Evolutionary conservation across 2,797 vertebrate species (phyloP).

Genomic region (Periparus ater): DNA sequence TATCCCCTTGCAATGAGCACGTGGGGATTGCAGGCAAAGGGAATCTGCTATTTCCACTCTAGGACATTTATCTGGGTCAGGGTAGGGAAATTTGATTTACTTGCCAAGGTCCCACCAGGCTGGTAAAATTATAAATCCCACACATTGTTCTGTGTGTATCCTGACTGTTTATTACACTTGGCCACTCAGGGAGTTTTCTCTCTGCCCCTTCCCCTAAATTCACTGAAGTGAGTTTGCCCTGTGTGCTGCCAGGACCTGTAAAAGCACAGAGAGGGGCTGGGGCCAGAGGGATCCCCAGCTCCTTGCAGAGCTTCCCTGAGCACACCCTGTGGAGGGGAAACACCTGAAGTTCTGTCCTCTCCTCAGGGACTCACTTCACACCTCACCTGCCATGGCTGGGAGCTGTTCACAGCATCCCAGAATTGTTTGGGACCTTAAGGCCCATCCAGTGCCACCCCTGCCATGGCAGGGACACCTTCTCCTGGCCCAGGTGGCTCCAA

Average conservation of each 20-base stretch:
- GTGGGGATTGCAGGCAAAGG: background rate
- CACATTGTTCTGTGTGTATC: background rate
- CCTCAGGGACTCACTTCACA: fast-evolving
- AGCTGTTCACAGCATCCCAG: background rate
- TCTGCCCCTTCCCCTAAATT: background rate
- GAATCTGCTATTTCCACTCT: background rate
- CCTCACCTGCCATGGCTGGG: background rate
- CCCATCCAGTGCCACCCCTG: background rate
- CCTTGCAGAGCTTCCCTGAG: background rate
- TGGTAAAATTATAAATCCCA: background rate
- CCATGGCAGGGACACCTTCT: background rate
- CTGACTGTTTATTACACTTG: background rate
- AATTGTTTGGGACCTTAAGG: background rate
- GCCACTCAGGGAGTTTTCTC: background rate
- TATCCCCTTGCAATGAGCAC: background rate
- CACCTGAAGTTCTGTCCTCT: background rate
- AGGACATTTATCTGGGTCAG: background rate
- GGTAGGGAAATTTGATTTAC: background rate
- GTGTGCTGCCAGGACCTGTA: background rate
- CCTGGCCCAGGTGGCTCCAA: background rate
- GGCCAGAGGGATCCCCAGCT: background rate
- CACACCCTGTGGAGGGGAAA: background rate
- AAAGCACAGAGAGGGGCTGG: background rate
- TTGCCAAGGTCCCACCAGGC: background rate
- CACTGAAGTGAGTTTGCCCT: background rate